phyloP scores from a whole-genome alignment of 2,888 invertebrate genomes.

The Xestia xanthographa region DNA sequence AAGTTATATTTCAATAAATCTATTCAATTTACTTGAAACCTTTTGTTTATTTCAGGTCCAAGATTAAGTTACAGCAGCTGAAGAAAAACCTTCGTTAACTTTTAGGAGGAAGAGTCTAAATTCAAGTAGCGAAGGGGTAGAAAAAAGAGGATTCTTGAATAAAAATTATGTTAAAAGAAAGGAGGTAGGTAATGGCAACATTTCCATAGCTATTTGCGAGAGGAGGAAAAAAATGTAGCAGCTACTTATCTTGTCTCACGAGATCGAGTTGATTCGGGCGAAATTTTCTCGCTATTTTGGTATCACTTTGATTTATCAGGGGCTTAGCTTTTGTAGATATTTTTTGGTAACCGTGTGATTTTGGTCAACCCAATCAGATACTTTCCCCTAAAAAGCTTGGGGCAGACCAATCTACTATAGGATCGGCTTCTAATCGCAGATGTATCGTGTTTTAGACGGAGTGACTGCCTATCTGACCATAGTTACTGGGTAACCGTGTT shows the following conservation, averaged over 20 bases:
- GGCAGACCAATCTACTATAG: neutral
- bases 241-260: constrained; percentile 56
- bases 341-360: neutral
- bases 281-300: constrained; percentile 35
- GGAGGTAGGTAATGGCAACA: constrained; percentile 42
- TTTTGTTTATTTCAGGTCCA: constrained; percentile 50
- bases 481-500: too few species aligned
- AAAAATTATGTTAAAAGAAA: constrained; percentile 53
- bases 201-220: constrained; percentile 57
- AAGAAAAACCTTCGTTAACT: constrained; percentile 20
- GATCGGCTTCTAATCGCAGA: too few species aligned
- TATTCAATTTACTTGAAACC: constrained; percentile 62
- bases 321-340: constrained; percentile 22
- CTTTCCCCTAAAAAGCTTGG: neutral
- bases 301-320: constrained; percentile 10
- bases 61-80: constrained; percentile 25
- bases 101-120: constrained; percentile 9
- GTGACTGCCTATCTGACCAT: too few species aligned
- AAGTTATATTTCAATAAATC: constrained; percentile 69
- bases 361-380: neutral
- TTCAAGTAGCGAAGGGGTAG: constrained; percentile 1
- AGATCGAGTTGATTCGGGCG: constrained; percentile 51
- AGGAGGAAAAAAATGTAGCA: constrained; percentile 45
- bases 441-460: too few species aligned
- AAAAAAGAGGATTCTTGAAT: constrained; percentile 23